phyloP scores from a whole-genome alignment of 2,113 vertebrate genomes.

The Pandion haliaetus region DNA sequence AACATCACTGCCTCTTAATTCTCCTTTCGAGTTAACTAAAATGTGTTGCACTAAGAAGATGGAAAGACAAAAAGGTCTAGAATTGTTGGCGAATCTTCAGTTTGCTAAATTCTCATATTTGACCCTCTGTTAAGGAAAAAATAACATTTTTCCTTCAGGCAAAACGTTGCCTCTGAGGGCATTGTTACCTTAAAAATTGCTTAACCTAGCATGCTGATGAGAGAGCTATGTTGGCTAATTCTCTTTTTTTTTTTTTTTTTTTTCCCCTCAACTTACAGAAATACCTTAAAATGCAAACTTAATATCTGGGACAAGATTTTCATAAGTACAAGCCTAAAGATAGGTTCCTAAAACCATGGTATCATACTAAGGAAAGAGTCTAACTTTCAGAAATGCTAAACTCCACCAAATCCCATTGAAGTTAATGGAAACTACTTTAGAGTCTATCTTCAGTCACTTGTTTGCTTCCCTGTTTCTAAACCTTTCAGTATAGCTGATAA shows the following conservation, averaged over 20 bases:
- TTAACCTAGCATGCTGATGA: neutral
- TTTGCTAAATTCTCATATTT: neutral
- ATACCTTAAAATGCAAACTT: neutral
- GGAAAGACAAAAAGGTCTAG: neutral
- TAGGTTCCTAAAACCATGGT: neutral
- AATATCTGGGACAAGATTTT: neutral
- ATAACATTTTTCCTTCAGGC: neutral
- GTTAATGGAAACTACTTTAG: neutral
- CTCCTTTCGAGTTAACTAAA: neutral
- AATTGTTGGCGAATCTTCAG: neutral
- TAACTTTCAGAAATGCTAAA: neutral
- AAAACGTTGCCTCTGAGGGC: neutral
- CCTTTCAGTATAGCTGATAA: neutral
- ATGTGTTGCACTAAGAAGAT: neutral
- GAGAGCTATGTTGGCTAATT: neutral
- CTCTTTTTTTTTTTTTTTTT: neutral
- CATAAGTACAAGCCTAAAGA: neutral
- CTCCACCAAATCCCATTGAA: neutral
- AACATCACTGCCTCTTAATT: conserved; percentile 42
- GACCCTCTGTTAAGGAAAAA: neutral
- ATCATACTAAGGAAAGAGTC: neutral
- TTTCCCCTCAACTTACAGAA: neutral
- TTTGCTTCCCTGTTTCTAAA: neutral
- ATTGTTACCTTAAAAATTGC: neutral
- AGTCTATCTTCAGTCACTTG: neutral